These are phyloP conservation scores for Tribolium castaneum DNA, from an alignment of 1,140 invertebrate species.

Conservation along the genomic window DNA sequence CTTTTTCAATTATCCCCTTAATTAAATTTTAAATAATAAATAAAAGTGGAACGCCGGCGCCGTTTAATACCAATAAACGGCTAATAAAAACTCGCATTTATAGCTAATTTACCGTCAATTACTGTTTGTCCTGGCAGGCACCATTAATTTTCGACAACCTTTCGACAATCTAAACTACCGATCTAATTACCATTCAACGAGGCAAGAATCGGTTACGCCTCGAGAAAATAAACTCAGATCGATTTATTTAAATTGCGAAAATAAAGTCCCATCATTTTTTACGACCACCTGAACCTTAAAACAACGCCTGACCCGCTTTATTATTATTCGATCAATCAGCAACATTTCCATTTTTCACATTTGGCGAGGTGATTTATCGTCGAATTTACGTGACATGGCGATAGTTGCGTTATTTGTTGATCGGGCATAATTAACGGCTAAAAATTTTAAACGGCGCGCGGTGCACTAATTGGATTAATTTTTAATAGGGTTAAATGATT, in stretches of 20 bases:
- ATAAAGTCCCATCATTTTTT: neutral
- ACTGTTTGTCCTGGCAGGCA: slow-evolving; percentile 1
- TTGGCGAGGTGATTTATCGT: neutral
- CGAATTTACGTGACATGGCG: neutral
- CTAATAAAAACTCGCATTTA: neutral
- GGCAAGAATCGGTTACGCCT: neutral
- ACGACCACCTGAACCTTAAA: neutral
- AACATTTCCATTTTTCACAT: neutral
- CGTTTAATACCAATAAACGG: slow-evolving; percentile 1
- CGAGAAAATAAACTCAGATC: neutral
- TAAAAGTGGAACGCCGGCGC: slow-evolving; percentile 4
- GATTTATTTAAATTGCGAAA: neutral
- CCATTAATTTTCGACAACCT: slow-evolving; percentile 31
- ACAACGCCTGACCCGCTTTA: neutral
- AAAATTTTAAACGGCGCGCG: neutral
- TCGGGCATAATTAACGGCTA: neutral
- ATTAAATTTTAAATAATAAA: slow-evolving; percentile 23
- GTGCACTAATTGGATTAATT: neutral
- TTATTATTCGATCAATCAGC: neutral
- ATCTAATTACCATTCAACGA: neutral
- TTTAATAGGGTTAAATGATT: neutral
- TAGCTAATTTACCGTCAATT: slow-evolving; percentile 17
- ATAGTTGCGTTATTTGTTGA: neutral
- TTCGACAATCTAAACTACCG: neutral
- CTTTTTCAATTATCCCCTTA: slow-evolving; percentile 9